Evolutionary conservation across 64 coral and sea anemone species (phyloP).

Genomic region (Montipora efflorescens): DNA sequence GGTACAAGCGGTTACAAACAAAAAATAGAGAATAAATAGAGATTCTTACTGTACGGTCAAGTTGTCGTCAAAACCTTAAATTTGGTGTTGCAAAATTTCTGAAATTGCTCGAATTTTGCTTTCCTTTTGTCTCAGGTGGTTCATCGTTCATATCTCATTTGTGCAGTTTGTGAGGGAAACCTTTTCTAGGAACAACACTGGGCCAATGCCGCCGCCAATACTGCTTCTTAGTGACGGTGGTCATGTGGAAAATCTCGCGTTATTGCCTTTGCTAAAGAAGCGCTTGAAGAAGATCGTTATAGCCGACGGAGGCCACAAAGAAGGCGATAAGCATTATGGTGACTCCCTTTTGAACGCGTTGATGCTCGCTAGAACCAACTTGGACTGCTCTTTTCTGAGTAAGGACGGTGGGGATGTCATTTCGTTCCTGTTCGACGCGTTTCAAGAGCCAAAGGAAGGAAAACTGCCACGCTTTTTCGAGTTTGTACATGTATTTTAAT

Average conservation of each 20-base stretch:
- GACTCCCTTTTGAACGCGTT: conserved; percentile 17
- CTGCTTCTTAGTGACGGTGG: neutral
- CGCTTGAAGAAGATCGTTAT: neutral
- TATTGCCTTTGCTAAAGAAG: conserved; percentile 35
- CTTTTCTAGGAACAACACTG: too few relatives aligned
- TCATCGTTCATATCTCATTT: too few relatives aligned
- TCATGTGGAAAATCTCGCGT: conserved; percentile 32
- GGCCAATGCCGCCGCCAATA: too few relatives aligned
- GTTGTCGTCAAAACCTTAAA: conserved; percentile 21
- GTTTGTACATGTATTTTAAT: neutral
- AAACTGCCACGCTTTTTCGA: conserved; percentile 61
- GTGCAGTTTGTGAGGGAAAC: too few relatives aligned
- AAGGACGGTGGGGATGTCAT: neutral
- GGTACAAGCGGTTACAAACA: too few relatives aligned
- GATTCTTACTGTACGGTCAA: conserved; percentile 32
- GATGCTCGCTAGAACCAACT: conserved; percentile 16
- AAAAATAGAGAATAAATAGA: too few relatives aligned
- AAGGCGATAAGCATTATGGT: neutral
- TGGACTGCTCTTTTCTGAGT: conserved; percentile 33
- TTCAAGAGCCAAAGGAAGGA: neutral
- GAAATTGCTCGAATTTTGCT: too few relatives aligned
- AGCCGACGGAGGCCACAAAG: neutral
- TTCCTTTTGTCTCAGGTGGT: too few relatives aligned
- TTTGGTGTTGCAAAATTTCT: conserved; percentile 16
- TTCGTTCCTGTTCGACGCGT: neutral